Percentiles rank a stretch among this genome's conserved stretches.
These are phyloP conservation scores for Elephas maximus DNA, from an alignment of 2,113 vertebrate genomes.

Conservation along the genomic window DNA sequence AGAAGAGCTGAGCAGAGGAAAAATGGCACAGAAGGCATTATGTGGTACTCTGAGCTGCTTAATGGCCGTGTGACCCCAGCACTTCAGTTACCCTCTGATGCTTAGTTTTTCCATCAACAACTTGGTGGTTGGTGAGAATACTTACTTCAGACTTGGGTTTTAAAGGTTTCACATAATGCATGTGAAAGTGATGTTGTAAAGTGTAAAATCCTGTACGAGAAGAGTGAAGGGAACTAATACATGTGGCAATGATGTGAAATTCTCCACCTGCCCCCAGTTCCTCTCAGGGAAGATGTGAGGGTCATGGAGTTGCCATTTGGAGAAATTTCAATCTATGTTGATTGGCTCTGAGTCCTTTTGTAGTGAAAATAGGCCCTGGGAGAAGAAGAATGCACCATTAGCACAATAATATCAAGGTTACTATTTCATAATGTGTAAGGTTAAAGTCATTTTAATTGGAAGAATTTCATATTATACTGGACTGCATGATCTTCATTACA, in stretches of 20 bases:
- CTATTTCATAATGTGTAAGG: conserved; percentile 37
- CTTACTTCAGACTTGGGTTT: not conserved
- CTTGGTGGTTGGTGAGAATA: not conserved
- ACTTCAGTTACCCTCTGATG: not conserved
- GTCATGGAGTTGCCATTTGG: not conserved
- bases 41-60: not conserved
- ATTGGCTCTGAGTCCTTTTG: conserved; percentile 11
- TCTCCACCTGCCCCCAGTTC: not conserved
- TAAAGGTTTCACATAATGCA: not conserved
- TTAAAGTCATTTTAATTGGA: conserved; percentile 34
- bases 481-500: not conserved
- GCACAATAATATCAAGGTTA: conserved; percentile 61
- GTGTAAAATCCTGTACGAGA: not conserved
- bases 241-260: not conserved
- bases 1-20: not conserved
- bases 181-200: not conserved
- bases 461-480: not conserved
- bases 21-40: not conserved
- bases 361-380: not conserved
- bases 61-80: not conserved
- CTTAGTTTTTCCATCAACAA: not conserved
- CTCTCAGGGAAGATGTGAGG: not conserved
- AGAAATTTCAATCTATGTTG: not conserved
- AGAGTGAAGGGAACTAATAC: not conserved
- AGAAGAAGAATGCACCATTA: not conserved